phyloP scores from a whole-genome alignment of 2,797 vertebrate genomes.

The Argentina silus region DNA sequence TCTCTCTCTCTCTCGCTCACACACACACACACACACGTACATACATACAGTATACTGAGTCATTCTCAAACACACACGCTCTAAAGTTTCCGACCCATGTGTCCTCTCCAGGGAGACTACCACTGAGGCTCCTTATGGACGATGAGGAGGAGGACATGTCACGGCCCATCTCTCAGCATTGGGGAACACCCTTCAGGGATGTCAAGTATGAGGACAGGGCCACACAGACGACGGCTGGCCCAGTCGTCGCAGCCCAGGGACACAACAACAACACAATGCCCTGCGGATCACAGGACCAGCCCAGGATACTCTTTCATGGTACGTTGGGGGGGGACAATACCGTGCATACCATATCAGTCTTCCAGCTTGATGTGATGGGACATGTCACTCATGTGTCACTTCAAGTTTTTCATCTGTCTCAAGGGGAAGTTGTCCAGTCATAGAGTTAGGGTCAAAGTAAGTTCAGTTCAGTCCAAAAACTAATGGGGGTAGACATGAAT shows the following conservation, averaged over 20 bases:
- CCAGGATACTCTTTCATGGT: conserved; percentile 69
- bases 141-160: conserved; percentile 85
- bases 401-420: too few relatives aligned
- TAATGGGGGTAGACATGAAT: too few relatives aligned
- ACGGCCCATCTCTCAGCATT: conserved; percentile 70
- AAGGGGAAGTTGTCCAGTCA: too few relatives aligned
- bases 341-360: too few relatives aligned
- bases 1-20: too few relatives aligned
- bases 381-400: too few relatives aligned
- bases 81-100: conserved; percentile 3
- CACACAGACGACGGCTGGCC: conserved; percentile 57
- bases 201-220: conserved; percentile 70
- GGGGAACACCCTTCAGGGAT: conserved; percentile 69
- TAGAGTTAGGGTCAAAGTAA: too few relatives aligned
- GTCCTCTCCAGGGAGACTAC: conserved; percentile 69
- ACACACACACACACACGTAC: not conserved
- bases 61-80: not conserved
- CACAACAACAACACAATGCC: conserved; percentile 62
- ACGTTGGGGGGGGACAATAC: conserved; percentile 33
- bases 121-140: conserved; percentile 82
- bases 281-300: conserved; percentile 59
- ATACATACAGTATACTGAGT: not conserved
- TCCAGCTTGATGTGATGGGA: too few relatives aligned
- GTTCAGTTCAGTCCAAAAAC: too few relatives aligned
- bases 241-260: conserved; percentile 48